phyloP scores from a whole-genome alignment of 2,113 vertebrate genomes.

The Sus scrofa region DNA sequence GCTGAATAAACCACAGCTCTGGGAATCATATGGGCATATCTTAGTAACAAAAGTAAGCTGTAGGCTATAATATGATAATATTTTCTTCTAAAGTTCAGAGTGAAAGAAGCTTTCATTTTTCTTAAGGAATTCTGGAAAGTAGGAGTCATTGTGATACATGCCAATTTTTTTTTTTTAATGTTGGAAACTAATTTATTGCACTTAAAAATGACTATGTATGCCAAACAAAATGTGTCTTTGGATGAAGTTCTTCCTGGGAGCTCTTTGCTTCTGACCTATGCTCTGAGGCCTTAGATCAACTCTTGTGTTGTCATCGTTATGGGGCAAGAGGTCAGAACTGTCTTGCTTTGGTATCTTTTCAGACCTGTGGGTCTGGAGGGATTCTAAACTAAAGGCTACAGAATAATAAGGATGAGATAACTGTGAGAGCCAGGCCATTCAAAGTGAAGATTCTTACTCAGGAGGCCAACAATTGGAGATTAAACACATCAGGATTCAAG shows the following conservation, averaged over 20 bases:
- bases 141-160: background rate
- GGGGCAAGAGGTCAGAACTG: background rate
- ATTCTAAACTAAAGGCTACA: background rate
- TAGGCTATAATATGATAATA: accelerated
- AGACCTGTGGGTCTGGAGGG: background rate
- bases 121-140: background rate
- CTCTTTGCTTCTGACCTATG: background rate
- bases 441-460: background rate
- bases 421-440: background rate
- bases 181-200: background rate
- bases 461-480: too few species aligned
- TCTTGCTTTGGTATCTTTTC: background rate
- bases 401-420: background rate
- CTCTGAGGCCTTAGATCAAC: background rate
- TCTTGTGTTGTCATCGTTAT: background rate
- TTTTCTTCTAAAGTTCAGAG: background rate
- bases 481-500: background rate
- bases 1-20: background rate
- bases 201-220: background rate
- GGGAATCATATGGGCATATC: accelerated
- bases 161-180: background rate
- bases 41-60: background rate
- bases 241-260: background rate
- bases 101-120: background rate
- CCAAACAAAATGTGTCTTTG: background rate